Evolutionary conservation across 2,888 invertebrate species (phyloP).

Genomic region (Andrena hattorfiana): DNA sequence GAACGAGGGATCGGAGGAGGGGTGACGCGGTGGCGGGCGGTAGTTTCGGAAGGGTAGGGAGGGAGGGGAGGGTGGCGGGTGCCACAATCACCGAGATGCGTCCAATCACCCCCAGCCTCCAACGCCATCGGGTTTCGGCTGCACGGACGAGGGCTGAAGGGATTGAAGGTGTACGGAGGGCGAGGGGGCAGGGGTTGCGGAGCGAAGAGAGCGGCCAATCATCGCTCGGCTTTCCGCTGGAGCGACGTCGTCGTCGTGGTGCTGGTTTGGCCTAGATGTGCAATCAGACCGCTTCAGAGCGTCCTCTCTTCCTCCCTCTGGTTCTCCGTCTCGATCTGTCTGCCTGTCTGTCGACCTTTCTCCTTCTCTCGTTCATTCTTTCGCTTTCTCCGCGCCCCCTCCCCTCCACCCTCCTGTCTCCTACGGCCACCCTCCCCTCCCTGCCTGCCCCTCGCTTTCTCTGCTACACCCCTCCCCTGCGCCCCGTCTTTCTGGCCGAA

Average conservation of each 20-base stretch:
- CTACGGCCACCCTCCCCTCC: conserved; percentile 66
- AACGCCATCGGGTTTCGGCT: conserved; percentile 76
- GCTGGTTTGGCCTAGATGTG: conserved; percentile 85
- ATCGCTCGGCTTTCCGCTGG: conserved; percentile 83
- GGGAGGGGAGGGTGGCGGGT: conserved; percentile 75
- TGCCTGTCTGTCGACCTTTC: conserved; percentile 63
- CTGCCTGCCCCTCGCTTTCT: conserved; percentile 66
- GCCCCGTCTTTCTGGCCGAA: conserved; percentile 83
- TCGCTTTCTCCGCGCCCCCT: conserved; percentile 65
- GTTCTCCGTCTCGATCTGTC: conserved; percentile 59
- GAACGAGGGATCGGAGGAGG: conserved; percentile 25
- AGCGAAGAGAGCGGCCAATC: conserved; percentile 80
- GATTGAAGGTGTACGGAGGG: conserved; percentile 68
- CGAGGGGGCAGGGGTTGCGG: conserved; percentile 69
- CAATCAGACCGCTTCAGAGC: conserved; percentile 84
- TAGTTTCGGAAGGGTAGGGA: conserved; percentile 46
- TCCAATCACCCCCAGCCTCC: conserved; percentile 83
- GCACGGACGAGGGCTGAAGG: conserved; percentile 71
- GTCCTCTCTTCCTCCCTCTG: conserved; percentile 73
- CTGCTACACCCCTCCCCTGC: conserved; percentile 50
- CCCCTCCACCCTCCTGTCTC: conserved; percentile 59
- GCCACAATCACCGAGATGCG: conserved; percentile 85
- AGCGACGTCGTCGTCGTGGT: conserved; percentile 82
- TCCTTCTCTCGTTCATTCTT: conserved; percentile 58
- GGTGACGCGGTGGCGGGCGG: conserved; percentile 35